Evolutionary conservation across 2,113 vertebrate genomes (phyloP), one percentile per base, ranked within the genome.

Genomic region (Marmota flaviventris): DNA sequence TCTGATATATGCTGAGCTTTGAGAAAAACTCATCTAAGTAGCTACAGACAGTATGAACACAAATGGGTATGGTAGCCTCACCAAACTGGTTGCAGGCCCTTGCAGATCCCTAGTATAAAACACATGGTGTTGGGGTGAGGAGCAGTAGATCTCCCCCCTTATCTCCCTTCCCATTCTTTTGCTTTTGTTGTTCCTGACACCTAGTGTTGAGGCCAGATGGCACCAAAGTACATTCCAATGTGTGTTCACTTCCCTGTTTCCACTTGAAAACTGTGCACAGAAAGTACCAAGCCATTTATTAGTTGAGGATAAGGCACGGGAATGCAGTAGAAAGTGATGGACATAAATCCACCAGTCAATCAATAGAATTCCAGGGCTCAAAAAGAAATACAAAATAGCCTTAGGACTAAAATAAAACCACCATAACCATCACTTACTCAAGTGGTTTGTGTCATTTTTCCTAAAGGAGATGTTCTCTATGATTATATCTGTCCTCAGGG

Each of bases 391-490:
- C 10, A 56, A 8, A 22, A 65, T 77, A 67, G 39, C 48, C 27
- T 67, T 89, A 39, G 58, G 9, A 67, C 1, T 18, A 8, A 94
- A 92, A 85, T 45, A 89, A 42, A 75, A 85, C 61, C 29, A 51
- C 73, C 17, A 61, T 65, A 69, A 42, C 45, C 8, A 79, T 32
- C 48, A 32, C 79, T 83, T 75, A 76, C 24, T 37, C 79, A 89
- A 17, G 34, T 53, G 85, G 85, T 22, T n/a, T 53, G 14, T 53
- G 8, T 61, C 29, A 42, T 42, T 73, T 85, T 79, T 45, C 24
- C 78, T 89, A 75, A 85, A 78, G 2, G 29, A 94, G 92, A 83
- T 95, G 1, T 86, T 93, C 32, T 67, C 63, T 90, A 16, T 85
- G 32, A 69, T 48, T 56, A 24, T 42, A 51, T 79, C 42, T 53